Evolutionary conservation across 2,797 vertebrate species (phyloP).

Genomic region (Anguilla obscura): DNA sequence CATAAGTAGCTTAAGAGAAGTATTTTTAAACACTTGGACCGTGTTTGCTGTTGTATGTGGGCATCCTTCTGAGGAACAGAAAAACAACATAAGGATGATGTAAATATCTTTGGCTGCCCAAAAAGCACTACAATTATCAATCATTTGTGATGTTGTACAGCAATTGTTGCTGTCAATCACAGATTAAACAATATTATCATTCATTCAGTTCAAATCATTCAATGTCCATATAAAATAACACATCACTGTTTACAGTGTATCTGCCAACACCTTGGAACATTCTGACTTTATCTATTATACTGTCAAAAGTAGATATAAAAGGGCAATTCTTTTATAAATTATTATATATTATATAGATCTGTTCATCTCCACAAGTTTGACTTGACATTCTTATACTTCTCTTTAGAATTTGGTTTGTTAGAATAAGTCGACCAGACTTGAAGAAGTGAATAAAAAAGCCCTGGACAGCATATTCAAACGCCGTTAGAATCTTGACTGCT

Average conservation of each 20-base stretch:
- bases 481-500: not conserved
- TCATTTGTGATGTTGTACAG: not conserved
- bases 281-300: not conserved
- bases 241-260: not conserved
- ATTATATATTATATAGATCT: not conserved
- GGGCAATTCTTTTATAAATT: not conserved
- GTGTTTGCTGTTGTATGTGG: slow-evolving; percentile 49
- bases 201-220: not conserved
- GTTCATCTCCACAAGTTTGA: not conserved
- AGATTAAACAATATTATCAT: not conserved
- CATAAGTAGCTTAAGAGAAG: slow-evolving; percentile 68
- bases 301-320: not conserved
- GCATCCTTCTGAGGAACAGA: slow-evolving; percentile 22
- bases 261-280: not conserved
- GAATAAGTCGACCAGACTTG: not conserved
- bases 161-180: not conserved
- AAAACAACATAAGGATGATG: not conserved
- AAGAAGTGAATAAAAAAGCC: not conserved
- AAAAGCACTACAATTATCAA: not conserved
- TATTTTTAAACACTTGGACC: slow-evolving; percentile 48
- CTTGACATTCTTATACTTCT: not conserved
- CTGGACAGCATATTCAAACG: not conserved
- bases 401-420: not conserved
- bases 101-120: slow-evolving; percentile 9
- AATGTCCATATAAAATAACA: not conserved